These are phyloP conservation scores for Nemoura dubitans DNA, from an alignment of 2,888 invertebrate species.

Conservation along the genomic window DNA sequence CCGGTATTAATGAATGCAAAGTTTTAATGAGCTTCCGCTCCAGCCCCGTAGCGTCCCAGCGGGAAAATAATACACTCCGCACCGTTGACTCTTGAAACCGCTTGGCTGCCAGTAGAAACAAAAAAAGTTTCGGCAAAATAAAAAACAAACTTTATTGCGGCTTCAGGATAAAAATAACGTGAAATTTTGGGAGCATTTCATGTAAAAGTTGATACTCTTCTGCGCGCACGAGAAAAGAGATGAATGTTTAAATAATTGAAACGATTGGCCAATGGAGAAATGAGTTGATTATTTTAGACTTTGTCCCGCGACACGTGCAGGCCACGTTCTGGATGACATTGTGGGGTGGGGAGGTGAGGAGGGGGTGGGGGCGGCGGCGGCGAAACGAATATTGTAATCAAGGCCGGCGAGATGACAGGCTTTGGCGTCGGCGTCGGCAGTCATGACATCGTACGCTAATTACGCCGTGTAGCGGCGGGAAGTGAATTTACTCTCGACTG, in stretches of 20 bases:
- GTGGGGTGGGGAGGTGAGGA: no score
- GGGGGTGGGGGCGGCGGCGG: neutral
- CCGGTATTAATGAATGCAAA: neutral
- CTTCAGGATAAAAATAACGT: neutral
- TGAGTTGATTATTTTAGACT: neutral
- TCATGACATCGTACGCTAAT: neutral
- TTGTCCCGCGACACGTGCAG: neutral
- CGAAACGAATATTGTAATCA: neutral
- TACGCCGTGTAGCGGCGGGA: neutral
- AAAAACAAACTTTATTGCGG: neutral
- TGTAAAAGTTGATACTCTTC: neutral
- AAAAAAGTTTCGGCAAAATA: neutral
- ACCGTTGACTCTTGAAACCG: neutral
- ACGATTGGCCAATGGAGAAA: neutral
- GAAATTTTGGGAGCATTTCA: neutral
- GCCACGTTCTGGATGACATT: no score
- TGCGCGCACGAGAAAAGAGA: neutral
- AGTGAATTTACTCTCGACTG: neutral
- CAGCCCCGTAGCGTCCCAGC: neutral
- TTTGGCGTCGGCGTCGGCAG: neutral
- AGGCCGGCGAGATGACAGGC: neutral
- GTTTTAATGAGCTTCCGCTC: neutral
- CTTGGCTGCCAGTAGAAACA: neutral
- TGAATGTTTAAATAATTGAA: neutral
- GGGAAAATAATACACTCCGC: constrained; percentile 4